Conservation (phyloP, 2,888 invertebrate genomes). For the Sminthurinus aureus region DNA sequence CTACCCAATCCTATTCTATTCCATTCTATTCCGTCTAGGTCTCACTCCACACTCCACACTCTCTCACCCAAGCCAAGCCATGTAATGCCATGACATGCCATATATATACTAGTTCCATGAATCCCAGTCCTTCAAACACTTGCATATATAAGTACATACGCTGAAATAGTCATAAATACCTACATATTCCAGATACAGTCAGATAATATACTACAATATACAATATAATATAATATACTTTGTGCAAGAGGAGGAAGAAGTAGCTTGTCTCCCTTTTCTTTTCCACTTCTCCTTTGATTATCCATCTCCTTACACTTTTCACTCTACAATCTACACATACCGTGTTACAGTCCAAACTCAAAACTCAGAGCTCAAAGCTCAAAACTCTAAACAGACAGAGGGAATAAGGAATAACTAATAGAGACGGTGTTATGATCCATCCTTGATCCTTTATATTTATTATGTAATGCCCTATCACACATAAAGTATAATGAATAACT, state of each 20-base stretch:
- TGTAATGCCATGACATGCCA: too few species aligned
- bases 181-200: not conserved
- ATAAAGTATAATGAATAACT: too few species aligned
- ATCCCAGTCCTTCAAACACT: not conserved
- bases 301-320: not conserved
- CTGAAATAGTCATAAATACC: too few species aligned
- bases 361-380: too few species aligned
- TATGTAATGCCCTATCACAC: too few species aligned
- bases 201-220: not conserved
- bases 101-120: not conserved
- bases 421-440: not conserved
- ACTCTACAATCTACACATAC: not conserved
- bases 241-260: not conserved
- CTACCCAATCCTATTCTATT: slow-evolving; percentile 12
- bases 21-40: not conserved
- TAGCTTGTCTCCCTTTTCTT: not conserved
- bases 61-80: too few species aligned
- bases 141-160: too few species aligned
- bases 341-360: too few species aligned
- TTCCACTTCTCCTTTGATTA: slow-evolving; percentile 8
- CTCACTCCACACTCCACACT: too few species aligned
- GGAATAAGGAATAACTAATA: not conserved
- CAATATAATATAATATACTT: not conserved
- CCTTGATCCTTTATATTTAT: not conserved
- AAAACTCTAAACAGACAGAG: too few species aligned